phyloP scores from a whole-genome alignment of 2,797 vertebrate genomes.

The Potorous gilbertii region DNA sequence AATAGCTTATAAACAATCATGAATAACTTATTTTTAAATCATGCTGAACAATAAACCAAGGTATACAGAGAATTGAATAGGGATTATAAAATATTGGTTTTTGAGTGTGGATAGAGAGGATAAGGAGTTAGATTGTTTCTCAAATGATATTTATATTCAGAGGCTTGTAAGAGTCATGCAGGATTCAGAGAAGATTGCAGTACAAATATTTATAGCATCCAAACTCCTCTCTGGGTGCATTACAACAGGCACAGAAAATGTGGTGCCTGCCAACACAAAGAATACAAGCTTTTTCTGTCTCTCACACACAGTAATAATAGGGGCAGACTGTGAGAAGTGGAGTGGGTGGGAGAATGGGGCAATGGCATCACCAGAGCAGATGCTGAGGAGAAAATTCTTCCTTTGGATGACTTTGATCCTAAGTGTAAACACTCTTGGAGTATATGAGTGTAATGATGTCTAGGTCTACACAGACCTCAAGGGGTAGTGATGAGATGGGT shows the following conservation, averaged over 20 bases:
- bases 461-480: accelerated
- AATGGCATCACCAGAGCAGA: accelerated
- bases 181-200: background rate
- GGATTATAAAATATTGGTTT: background rate
- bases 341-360: background rate
- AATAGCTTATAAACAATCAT: background rate
- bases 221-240: background rate
- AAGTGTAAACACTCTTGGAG: background rate
- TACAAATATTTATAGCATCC: background rate
- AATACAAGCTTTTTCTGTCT: background rate
- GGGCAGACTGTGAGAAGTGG: background rate
- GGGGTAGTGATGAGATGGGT: accelerated
- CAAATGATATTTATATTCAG: background rate
- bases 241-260: accelerated
- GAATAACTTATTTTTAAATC: background rate
- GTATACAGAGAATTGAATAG: background rate
- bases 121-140: background rate
- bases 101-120: background rate
- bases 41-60: background rate
- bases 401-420: accelerated
- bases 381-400: background rate
- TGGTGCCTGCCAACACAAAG: background rate
- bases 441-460: accelerated
- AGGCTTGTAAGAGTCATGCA: background rate
- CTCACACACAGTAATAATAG: background rate